Conservation (phyloP, 2,113 vertebrate genomes). For the Heterotilapia buettikoferi region DNA sequence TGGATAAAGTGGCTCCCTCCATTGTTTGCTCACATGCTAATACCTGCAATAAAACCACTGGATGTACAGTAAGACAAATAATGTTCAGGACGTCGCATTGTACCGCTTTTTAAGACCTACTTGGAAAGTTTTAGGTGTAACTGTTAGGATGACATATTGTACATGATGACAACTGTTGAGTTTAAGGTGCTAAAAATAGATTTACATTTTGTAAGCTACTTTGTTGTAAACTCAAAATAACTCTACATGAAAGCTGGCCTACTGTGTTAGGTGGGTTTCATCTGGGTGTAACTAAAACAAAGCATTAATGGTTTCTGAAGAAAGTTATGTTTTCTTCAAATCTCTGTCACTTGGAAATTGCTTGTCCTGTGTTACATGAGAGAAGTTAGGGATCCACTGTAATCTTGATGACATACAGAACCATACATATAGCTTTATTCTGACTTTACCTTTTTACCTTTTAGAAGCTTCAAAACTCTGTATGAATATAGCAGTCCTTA, state of each 20-base stretch:
- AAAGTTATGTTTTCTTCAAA: not conserved
- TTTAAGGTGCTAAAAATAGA: not conserved
- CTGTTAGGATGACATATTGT: not conserved
- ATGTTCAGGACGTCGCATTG: not conserved
- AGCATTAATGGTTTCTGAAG: not conserved
- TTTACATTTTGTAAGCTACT: not conserved
- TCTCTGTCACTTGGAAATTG: not conserved
- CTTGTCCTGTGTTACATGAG: not conserved
- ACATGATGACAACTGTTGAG: not conserved
- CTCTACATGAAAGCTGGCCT: not conserved
- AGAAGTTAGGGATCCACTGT: not conserved
- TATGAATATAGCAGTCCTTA: not conserved
- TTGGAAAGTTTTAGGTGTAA: not conserved
- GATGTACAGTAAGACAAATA: not conserved
- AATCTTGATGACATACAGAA: not conserved
- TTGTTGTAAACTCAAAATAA: not conserved
- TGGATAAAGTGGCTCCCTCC: conserved; percentile 34
- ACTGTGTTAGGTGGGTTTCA: not conserved
- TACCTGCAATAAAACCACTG: conserved; percentile 61
- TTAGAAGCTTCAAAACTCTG: not conserved
- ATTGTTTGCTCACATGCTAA: conserved; percentile 52
- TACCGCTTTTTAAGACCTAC: not conserved
- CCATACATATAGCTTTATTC: not conserved
- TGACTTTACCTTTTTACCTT: not conserved
- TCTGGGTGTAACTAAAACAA: not conserved